Evolutionary conservation across 2,888 invertebrate genomes (phyloP).

Genomic region (Capitulum mitella): DNA sequence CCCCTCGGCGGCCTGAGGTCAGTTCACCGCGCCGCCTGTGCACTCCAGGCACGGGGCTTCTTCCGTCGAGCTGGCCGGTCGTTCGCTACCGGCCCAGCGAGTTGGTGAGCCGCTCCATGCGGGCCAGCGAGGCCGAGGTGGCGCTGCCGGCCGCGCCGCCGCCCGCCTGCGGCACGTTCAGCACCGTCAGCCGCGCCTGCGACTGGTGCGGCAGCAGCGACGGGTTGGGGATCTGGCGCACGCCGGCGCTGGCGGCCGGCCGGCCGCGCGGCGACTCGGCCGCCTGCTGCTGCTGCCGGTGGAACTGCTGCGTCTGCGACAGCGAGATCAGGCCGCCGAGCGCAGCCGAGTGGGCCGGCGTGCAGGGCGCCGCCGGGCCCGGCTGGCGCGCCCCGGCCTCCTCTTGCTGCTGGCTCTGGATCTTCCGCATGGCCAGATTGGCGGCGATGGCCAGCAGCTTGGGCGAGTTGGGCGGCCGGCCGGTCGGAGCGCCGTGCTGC

Average conservation of each 20-base stretch:
- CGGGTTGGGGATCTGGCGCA: slow-evolving; percentile 10
- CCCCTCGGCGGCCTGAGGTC: too few species aligned
- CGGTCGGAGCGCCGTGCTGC: neutral
- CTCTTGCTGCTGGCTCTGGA: neutral
- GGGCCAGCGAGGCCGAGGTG: neutral
- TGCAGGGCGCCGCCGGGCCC: neutral
- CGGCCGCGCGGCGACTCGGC: neutral
- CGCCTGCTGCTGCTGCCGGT: neutral
- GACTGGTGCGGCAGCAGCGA: neutral
- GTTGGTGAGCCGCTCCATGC: slow-evolving; percentile 5
- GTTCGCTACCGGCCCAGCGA: neutral
- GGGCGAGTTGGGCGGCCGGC: neutral
- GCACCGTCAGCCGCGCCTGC: slow-evolving; percentile 11
- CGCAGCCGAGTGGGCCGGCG: neutral
- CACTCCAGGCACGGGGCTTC: too few species aligned
- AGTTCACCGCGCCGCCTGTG: too few species aligned
- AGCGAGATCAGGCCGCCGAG: neutral
- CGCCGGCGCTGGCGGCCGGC: neutral
- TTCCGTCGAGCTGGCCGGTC: too few species aligned
- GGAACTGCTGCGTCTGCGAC: slow-evolving; percentile 9
- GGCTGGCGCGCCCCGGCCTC: neutral
- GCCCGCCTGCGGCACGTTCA: neutral
- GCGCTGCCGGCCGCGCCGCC: neutral
- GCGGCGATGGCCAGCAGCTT: slow-evolving; percentile 13
- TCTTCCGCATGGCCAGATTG: neutral